Percentiles rank a stretch among this genome's conserved stretches.
phyloP scores from a whole-genome alignment of 2,113 vertebrate species.

The Aegotheles bennettii region DNA sequence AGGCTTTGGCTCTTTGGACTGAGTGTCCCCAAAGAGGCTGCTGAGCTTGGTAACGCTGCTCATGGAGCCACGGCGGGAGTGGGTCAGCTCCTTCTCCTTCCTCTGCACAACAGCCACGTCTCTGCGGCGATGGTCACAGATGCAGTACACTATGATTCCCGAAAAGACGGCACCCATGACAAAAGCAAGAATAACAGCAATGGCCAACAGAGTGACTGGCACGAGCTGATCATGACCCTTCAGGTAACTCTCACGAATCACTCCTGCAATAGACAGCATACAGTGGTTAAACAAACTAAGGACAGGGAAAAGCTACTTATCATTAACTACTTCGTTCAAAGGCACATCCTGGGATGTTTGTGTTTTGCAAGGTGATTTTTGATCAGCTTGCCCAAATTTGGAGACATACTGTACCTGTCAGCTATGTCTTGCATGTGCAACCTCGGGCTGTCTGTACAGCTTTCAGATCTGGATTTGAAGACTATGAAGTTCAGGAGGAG shows the following conservation, averaged over 20 bases:
- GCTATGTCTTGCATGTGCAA: neutral
- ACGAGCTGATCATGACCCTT: constrained; percentile 95
- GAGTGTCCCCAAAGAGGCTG: constrained; percentile 89
- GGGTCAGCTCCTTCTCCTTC: constrained; percentile 88
- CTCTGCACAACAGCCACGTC: constrained; percentile 82
- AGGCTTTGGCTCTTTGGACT: constrained; percentile 91
- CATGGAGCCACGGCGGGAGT: constrained; percentile 92
- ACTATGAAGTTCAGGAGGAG: neutral
- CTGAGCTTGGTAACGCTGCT: constrained; percentile 96
- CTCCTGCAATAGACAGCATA: constrained; percentile 83
- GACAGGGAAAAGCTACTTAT: neutral
- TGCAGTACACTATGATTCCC: constrained; percentile 93
- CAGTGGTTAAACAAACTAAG: constrained; percentile 21
- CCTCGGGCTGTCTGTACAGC: neutral
- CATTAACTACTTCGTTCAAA: neutral
- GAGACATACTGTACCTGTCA: neutral
- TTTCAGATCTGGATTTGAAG: neutral
- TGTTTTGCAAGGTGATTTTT: constrained; percentile 23
- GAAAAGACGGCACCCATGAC: constrained; percentile 96
- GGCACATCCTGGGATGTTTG: neutral
- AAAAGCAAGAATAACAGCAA: constrained; percentile 95
- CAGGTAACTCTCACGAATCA: constrained; percentile 97
- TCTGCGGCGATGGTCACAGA: constrained; percentile 90
- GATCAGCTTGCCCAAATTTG: neutral
- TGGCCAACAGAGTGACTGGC: constrained; percentile 91